Base-by-base conservation (phyloP, 2,797 vertebrate species). In the Anolis apletophallus region DNA sequence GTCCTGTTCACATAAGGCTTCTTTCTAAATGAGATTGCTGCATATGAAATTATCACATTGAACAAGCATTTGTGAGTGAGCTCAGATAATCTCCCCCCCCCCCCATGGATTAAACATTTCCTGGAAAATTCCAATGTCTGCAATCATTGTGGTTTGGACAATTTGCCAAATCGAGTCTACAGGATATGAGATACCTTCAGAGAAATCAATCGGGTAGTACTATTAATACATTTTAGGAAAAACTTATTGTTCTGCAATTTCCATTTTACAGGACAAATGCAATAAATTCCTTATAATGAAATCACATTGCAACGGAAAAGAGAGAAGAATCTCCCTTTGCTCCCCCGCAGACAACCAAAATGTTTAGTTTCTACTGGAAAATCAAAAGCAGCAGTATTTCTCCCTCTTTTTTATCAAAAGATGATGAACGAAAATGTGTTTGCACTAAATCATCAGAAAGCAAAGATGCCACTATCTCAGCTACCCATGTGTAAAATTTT, bases 1-100 rank as follows among this genome's bases (percentile, higher is more conserved):
- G 17, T 8, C 12, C 17, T 12, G 21, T 26, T 57, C 76, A 55
- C 32, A 23, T 19, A 34, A 3, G n/a, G 10, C 4, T 14, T n/a
- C 78, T 80, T 80, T 50, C 59, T 80, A 80, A 19, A 46, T 46
- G 21, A 17, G 19, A 80, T 2, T 17, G 78, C 40, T 46, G 23
- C 36, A 67, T 19, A 80, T 80, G 10, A 80, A 50, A 80, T 67
- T 80, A 36, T 80, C 59, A 50, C 36, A 80, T 80, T 67, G 46
- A 80, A 17, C 34, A 80, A 80, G 9, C 21, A 40, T 80, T 80
- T 64, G 46, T n/a, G 36, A 46, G 36, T 29, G 34, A 13, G 57
- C 57, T 79, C 77, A 16, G 34, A 32, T 34, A 79, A 79, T 21
- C n/a, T 61, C 26, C 36, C 14, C 54, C 21, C 17, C 77, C 29